phyloP scores from a whole-genome alignment of 2,797 vertebrate genomes.

The Mormyrus proboscirostris region DNA sequence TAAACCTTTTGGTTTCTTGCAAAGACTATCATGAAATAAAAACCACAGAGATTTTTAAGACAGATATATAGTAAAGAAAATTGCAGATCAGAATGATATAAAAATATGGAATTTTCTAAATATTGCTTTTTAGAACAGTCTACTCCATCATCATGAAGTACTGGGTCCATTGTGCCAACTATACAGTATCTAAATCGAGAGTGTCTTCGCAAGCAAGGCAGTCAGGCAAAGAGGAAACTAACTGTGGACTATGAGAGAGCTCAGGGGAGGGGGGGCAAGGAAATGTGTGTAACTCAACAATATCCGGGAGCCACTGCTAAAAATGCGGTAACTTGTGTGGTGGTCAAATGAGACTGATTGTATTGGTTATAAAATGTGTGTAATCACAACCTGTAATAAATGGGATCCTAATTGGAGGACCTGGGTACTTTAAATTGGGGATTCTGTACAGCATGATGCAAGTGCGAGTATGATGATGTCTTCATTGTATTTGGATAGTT shows the following conservation, averaged over 20 bases:
- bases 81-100: neutral
- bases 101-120: neutral
- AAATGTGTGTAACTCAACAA: neutral
- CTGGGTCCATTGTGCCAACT: neutral
- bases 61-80: conserved; percentile 2
- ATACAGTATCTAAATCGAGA: neutral
- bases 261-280: neutral
- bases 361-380: neutral
- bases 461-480: neutral
- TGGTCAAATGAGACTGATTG: neutral
- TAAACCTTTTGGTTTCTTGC: neutral
- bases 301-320: neutral
- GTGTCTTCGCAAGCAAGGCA: neutral
- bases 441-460: neutral
- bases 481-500: neutral
- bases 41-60: neutral
- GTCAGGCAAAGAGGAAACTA: neutral
- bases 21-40: neutral
- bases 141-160: conserved; percentile 4
- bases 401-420: neutral
- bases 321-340: neutral
- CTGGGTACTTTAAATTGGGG: neutral
- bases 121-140: neutral
- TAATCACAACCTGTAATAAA: neutral
- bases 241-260: neutral